Conservation (phyloP, 2,113 vertebrate species). For the Heterotilapia buettikoferi region DNA sequence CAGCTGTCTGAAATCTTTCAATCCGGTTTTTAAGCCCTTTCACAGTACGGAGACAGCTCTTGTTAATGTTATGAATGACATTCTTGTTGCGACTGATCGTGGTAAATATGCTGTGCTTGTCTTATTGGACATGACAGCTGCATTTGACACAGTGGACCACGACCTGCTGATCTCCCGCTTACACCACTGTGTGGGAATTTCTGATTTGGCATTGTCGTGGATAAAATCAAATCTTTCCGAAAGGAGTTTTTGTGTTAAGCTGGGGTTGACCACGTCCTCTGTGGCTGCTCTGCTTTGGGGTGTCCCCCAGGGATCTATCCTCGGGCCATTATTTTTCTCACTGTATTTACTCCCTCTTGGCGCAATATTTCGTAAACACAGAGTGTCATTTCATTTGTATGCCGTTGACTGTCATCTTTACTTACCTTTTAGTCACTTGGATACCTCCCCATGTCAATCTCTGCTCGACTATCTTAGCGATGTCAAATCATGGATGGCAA, state of each 20-base stretch:
- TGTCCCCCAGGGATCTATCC: not conserved
- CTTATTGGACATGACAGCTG: not conserved
- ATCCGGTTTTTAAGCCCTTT: not conserved
- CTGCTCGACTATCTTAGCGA: no score
- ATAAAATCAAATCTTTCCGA: not conserved
- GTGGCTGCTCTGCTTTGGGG: not conserved
- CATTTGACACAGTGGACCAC: not conserved
- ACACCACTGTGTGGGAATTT: not conserved
- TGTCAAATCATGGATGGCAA: no score
- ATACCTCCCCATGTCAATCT: no score
- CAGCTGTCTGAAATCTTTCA: not conserved
- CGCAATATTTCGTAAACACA: rapidly evolving
- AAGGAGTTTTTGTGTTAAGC: not conserved
- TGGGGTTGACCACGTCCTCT: rapidly evolving
- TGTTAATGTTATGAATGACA: rapidly evolving
- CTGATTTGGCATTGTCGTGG: not conserved
- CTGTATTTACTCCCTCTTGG: not conserved
- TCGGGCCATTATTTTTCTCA: not conserved
- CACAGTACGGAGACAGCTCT: no score
- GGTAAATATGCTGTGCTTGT: not conserved
- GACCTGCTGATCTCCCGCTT: not conserved
- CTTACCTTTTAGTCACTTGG: no score
- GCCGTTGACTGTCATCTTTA: no score
- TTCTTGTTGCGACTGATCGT: not conserved
- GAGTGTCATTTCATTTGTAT: not conserved